Evolutionary conservation across 2,797 vertebrate genomes (phyloP).

Genomic region (Coendou prehensilis): DNA sequence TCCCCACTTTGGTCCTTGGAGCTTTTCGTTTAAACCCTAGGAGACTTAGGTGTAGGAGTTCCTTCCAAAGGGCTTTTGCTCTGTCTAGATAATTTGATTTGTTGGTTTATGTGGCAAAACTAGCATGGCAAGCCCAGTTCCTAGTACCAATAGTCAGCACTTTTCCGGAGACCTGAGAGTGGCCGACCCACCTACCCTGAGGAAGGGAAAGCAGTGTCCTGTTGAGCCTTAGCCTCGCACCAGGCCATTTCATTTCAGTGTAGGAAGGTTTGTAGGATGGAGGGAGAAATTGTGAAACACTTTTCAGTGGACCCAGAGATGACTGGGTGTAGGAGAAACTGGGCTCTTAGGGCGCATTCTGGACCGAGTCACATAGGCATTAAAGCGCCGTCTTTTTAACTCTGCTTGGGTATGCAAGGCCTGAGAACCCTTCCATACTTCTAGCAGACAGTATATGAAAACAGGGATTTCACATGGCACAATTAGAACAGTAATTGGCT

Average conservation of each 20-base stretch:
- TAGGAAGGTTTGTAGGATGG: conserved; percentile 11
- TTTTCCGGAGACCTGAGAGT: conserved; percentile 17
- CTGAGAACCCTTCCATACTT: background rate
- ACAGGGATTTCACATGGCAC: conserved; percentile 31
- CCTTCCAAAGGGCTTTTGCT: conserved; percentile 59
- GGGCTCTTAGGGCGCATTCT: background rate
- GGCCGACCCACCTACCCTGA: background rate
- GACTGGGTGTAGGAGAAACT: background rate
- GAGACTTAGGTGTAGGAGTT: background rate
- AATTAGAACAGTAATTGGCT: conserved; percentile 77
- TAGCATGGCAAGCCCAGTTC: conserved; percentile 32
- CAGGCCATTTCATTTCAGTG: background rate
- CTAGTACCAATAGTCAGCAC: conserved; percentile 25
- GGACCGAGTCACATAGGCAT: background rate
- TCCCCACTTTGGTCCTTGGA: background rate
- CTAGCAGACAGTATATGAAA: conserved; percentile 10
- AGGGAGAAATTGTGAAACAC: background rate
- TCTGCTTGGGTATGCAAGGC: background rate
- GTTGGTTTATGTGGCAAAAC: conserved; percentile 73
- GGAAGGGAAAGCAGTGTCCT: background rate
- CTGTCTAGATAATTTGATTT: conserved; percentile 67
- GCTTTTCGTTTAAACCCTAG: conserved; percentile 18
- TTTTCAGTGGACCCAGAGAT: background rate
- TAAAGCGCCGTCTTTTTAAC: background rate
- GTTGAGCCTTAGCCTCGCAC: background rate